Evolutionary conservation across 2,797 vertebrate species (phyloP).

Genomic region (Hapalemur alaotrensis): DNA sequence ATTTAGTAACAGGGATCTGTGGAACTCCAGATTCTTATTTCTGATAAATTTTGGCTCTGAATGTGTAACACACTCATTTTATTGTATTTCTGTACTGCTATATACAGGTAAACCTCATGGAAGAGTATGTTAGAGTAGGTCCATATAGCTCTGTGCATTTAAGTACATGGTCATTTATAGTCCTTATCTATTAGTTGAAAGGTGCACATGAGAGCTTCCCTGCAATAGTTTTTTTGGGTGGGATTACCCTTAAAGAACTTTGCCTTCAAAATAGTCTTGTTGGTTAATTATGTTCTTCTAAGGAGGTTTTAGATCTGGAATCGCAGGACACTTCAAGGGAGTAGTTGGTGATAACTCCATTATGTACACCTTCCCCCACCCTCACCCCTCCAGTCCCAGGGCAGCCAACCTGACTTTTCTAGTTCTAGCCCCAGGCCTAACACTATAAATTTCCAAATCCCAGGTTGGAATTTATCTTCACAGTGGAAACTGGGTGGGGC

Average conservation of each 20-base stretch:
- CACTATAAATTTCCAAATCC: not conserved
- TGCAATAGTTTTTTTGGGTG: not conserved
- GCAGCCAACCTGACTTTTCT: not conserved
- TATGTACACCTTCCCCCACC: not conserved
- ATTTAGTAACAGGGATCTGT: not conserved
- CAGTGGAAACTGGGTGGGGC: not conserved
- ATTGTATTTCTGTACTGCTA: not conserved
- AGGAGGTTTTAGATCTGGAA: not conserved
- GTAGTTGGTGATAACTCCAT: not conserved
- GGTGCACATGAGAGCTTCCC: not conserved
- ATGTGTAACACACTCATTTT: not conserved
- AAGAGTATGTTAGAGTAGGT: not conserved
- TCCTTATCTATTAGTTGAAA: not conserved
- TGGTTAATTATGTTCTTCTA: conserved; percentile 25
- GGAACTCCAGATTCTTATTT: not conserved
- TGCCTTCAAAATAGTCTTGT: not conserved
- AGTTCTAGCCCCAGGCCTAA: not conserved
- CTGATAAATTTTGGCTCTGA: not conserved
- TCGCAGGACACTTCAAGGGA: not conserved
- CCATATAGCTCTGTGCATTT: not conserved
- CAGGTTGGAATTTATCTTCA: not conserved
- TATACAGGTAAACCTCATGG: not conserved
- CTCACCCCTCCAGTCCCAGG: not conserved
- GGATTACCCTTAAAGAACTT: not conserved
- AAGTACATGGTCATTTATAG: not conserved